These are phyloP conservation scores for cat (Felis catus) DNA, from an alignment of 2,113 vertebrate genomes.

Conservation along the genomic window DNA sequence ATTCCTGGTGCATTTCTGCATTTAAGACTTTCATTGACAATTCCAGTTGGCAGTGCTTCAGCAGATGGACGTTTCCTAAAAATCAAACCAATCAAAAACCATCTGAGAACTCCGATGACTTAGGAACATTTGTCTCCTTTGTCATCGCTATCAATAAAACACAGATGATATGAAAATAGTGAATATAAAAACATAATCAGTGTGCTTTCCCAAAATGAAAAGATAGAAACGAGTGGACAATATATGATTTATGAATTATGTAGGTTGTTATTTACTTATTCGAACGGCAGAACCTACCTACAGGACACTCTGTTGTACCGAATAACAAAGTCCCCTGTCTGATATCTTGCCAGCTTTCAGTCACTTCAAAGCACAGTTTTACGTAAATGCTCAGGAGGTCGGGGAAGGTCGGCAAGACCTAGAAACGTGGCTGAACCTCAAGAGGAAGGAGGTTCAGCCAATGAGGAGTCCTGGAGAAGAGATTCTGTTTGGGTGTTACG, in stretches of 20 bases:
- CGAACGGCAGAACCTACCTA: background rate
- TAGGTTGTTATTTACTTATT: background rate
- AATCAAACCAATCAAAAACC: background rate
- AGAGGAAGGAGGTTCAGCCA: background rate
- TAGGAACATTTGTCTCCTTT: background rate
- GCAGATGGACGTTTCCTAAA: background rate
- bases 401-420: background rate
- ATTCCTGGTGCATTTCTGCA: background rate
- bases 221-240: background rate
- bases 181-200: background rate
- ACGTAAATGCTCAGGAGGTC: background rate
- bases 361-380: background rate
- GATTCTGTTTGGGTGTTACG: background rate
- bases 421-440: rapidly evolving
- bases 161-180: background rate
- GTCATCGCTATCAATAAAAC: background rate
- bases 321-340: background rate
- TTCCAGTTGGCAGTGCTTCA: background rate
- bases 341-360: background rate
- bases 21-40: background rate
- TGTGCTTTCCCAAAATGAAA: background rate
- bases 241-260: background rate
- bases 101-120: background rate
- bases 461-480: background rate
- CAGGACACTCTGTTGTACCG: background rate